Conservation (phyloP, 2,888 invertebrate species). For the Conomelus anceps region DNA sequence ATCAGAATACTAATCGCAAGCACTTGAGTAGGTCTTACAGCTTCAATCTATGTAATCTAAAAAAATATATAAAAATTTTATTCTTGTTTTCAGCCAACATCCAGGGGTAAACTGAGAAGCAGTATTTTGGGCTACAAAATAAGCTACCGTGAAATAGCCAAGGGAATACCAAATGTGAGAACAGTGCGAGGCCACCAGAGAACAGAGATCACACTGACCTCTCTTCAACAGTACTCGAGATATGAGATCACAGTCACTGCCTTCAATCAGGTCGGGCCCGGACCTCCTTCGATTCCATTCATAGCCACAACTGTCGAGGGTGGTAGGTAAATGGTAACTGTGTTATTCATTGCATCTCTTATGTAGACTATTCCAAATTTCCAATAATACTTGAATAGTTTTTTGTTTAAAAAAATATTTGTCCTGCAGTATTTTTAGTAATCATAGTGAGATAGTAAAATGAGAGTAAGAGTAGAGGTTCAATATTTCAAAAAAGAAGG, state of each 20-base stretch:
- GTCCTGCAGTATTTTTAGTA: too few relatives aligned
- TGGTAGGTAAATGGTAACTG: constrained; percentile 29
- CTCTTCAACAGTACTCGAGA: constrained; percentile 67
- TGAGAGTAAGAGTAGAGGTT: too few relatives aligned
- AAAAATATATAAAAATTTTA: not conserved
- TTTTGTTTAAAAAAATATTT: too few relatives aligned
- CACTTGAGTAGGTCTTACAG: too few relatives aligned
- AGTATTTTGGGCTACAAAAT: constrained; percentile 46
- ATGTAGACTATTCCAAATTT: not conserved
- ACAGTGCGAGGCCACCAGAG: constrained; percentile 36
- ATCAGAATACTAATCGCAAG: too few relatives aligned
- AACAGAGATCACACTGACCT: constrained; percentile 45
- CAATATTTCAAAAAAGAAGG: too few relatives aligned
- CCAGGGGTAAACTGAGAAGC: constrained; percentile 40
- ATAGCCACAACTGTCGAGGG: constrained; percentile 39
- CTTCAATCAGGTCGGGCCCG: constrained; percentile 76
- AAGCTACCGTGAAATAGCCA: constrained; percentile 40
- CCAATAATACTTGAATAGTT: too few relatives aligned
- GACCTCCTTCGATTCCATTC: constrained; percentile 43
- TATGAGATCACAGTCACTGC: constrained; percentile 73
- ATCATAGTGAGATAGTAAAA: too few relatives aligned
- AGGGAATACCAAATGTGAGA: constrained; percentile 27
- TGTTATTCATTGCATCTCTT: not conserved
- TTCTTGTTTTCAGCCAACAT: constrained; percentile 35
- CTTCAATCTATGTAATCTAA: too few relatives aligned